Evolutionary conservation across 2,888 invertebrate species (phyloP).

Genomic region (Mayetiola destructor): DNA sequence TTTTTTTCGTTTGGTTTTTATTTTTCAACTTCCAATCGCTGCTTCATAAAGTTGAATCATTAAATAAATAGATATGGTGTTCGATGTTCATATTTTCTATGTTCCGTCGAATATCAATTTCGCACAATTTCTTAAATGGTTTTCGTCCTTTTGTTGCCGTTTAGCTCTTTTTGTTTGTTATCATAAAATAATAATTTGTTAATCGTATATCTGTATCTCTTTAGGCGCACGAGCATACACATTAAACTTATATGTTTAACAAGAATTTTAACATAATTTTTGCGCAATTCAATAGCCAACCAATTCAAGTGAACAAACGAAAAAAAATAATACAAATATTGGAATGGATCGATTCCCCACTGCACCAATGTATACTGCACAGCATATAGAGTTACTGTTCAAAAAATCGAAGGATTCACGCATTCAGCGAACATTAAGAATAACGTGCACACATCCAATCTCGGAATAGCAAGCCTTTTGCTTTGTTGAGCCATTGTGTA

Average conservation of each 20-base stretch:
- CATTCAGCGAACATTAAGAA: too few species aligned
- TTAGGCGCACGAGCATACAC: not conserved
- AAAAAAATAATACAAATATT: not conserved
- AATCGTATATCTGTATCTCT: not conserved
- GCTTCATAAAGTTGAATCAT: too few species aligned
- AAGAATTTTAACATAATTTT: not conserved
- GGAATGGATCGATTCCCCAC: not conserved
- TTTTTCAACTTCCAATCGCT: too few species aligned
- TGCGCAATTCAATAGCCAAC: not conserved
- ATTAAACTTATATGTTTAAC: constrained; percentile 1
- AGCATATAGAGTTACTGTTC: not conserved
- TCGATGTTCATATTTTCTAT: too few species aligned
- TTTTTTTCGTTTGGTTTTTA: too few species aligned
- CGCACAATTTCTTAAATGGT: constrained; percentile 2
- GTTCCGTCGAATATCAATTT: too few species aligned
- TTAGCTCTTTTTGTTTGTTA: not conserved
- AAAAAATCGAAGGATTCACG: not conserved
- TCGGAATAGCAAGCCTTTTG: too few species aligned
- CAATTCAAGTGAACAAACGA: not conserved
- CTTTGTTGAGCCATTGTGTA: too few species aligned
- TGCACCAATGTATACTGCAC: too few species aligned
- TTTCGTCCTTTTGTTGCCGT: not conserved
- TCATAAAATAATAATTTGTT: constrained; percentile 9
- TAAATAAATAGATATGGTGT: too few species aligned
- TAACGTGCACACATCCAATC: too few species aligned